Base-by-base conservation (phyloP, 2,797 vertebrate genomes). In the Premnoplex brunnescens region DNA sequence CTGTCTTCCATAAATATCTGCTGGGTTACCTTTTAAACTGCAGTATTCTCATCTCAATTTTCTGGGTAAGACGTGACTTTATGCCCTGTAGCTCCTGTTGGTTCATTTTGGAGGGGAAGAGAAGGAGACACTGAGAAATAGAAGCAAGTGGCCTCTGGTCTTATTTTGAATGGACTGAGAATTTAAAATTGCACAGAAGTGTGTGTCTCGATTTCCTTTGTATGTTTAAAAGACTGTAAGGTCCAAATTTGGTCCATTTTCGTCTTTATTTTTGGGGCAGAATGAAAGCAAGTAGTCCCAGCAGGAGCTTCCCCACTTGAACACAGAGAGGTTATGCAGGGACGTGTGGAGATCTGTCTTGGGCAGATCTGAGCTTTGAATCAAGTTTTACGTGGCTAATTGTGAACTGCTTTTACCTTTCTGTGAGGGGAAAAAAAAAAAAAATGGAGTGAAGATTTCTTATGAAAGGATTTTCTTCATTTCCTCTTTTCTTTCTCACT, bases 401-500 rank as follows among this genome's bases (percentile, higher is more conserved):
- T 88, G 6, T 49, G 30, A 74, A 39, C 21, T 30, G 23, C 3
- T 79, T 79, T 93, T 72, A 49, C 18, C 20, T 95, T 91, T 80
- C 68, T 4, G 30, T 39, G 63, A 68, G 67, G n/a, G 32, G 79
- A 44, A 44, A 58, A 60, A 44, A 43, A 58, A 62, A 85, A 73
- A 60, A 85, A 73, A 43, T 21, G 7, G 30, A 43, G 32, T 14
- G 8, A 55, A 86, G 17, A 66, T 71, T 73, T 49, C 44, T 17
- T 13, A 26, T 56, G 28, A 60, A 93, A 51, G 12, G 18, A 34
- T 91, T 94, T 82, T 69, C 46, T 89, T 41, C 3, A 44, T 90
- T 83, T 89, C 74, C 52, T 90, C 46, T 48, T 72, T 75, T 48
- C 39, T 88, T 96, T 95, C 66, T 90, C 8, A 37, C 78, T 87